These are phyloP conservation scores for Microvelia longipes DNA, from an alignment of 1,140 invertebrate species.

Conservation along the genomic window DNA sequence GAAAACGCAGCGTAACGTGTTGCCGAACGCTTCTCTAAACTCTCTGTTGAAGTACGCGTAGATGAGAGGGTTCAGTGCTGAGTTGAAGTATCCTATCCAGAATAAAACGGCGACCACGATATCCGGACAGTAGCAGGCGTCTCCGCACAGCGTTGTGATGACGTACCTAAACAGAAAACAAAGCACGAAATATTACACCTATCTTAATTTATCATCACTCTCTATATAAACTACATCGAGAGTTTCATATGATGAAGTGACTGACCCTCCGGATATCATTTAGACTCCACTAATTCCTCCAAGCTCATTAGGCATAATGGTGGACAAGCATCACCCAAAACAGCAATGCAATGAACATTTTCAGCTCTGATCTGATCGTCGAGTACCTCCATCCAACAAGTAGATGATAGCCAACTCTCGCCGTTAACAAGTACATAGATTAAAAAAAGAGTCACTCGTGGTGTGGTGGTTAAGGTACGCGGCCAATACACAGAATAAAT, in stretches of 20 bases:
- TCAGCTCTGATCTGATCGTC: too few species aligned
- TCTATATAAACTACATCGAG: neutral
- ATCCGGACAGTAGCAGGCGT: conserved; percentile 62
- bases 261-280: neutral
- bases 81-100: conserved; percentile 85
- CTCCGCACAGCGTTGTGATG: conserved; percentile 65
- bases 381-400: too few species aligned
- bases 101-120: conserved; percentile 65
- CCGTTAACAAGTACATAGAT: too few species aligned
- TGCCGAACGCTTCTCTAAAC: conserved; percentile 90
- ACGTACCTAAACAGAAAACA: conserved; percentile 77
- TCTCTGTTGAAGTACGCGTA: conserved; percentile 98
- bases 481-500: too few species aligned
- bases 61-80: conserved; percentile 88
- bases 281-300: neutral
- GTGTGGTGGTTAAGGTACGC: too few species aligned
- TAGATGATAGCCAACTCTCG: too few species aligned
- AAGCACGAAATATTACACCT: too few species aligned
- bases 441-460: too few species aligned
- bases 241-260: neutral
- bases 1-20: conserved; percentile 70
- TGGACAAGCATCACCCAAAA: too few species aligned
- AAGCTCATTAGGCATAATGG: too few species aligned
- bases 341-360: too few species aligned
- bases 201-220: too few species aligned